A percentile compares a stretch with the other conserved stretches of the same genome.
Evolutionary conservation across 2,888 invertebrate species (phyloP).

Genomic region (Apamea monoglypha): DNA sequence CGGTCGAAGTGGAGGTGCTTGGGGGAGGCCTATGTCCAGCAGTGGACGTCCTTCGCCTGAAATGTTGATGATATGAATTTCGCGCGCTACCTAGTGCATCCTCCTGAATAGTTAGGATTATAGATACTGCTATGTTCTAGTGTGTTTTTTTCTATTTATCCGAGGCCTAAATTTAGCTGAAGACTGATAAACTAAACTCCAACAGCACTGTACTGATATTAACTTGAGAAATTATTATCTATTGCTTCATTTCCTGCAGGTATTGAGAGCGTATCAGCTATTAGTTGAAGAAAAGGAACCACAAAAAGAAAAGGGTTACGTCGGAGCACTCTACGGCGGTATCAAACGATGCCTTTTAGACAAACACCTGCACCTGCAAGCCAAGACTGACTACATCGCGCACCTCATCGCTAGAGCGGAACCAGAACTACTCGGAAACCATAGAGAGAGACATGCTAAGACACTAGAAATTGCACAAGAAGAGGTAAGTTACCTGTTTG

Average conservation of each 20-base stretch:
- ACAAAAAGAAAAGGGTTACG: constrained; percentile 96
- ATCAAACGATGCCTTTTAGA: constrained; percentile 96
- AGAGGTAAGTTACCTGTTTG: constrained; percentile 87
- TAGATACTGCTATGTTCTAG: background rate
- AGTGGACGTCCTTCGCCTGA: no score
- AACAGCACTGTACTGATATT: background rate
- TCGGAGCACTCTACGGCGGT: constrained; percentile 95
- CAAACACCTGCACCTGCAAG: constrained; percentile 96
- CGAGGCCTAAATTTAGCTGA: background rate
- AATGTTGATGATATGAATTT: no score
- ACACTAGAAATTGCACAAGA: constrained; percentile 99
- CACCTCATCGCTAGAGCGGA: constrained; percentile 97
- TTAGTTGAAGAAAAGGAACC: constrained; percentile 96
- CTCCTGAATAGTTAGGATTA: background rate
- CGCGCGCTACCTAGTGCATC: no score
- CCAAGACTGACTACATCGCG: constrained; percentile 96
- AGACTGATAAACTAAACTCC: background rate
- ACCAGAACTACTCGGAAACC: constrained; percentile 96
- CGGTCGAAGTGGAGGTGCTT: no score
- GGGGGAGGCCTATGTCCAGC: no score
- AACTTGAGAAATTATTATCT: background rate
- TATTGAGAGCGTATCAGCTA: constrained; percentile 95
- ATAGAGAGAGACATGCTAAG: constrained; percentile 98
- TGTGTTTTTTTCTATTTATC: background rate
- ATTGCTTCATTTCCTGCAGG: constrained; percentile 79